Evolutionary conservation across 1,140 invertebrate genomes (phyloP), one percentile per base, ranked within the genome.

Genomic region (Leptopilina boulardi): DNA sequence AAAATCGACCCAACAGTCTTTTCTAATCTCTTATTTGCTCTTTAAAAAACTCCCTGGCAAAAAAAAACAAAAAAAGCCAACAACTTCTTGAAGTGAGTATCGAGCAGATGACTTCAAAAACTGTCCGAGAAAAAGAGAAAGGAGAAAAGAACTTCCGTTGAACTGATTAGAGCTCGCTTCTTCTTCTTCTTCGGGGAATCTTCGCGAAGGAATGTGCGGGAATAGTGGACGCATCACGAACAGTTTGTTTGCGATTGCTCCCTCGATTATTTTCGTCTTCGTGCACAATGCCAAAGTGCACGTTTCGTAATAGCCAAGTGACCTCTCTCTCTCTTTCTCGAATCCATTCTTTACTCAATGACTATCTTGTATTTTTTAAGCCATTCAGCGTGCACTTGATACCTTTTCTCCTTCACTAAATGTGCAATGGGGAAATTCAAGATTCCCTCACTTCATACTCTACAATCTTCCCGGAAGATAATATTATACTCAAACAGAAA

Each of bases 141-240:
- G 44, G 79, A 59, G 66, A 76, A 56, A 23, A 73, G 78, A 77
- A 82, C 81, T 87, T 87, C 85, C 83, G 76, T 77, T 87, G 85
- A 87, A 87, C 83, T 86, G 85, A 87, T 87, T 86, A 86, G 83
- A 85, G 79, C 78, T 79, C 73, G 80, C 75, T 59, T 77, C n/a
- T n/a, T n/a, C n/a, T n/a, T n/a, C 76, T 70, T 81, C 80, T 87
- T 87, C 84, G 82, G 30, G 54, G 85, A 87, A 87, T 72, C 77
- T 79, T 77, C 78, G 82, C 78, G 73, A 79, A 80, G 82, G 80
- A 84, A 84, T 82, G 73, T 30, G 47, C 54, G 30, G 47, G 30
- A 56, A 74, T 71, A 30, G 59, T 66, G 59, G 21, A 66, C 26
- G 59, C 59, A 66, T 66, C 59, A 66, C 59, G 59, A 66, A 66